Percentiles rank a stretch among this genome's conserved stretches.
phyloP scores from a whole-genome alignment of 2,797 vertebrate species.

The Chelon auratus region DNA sequence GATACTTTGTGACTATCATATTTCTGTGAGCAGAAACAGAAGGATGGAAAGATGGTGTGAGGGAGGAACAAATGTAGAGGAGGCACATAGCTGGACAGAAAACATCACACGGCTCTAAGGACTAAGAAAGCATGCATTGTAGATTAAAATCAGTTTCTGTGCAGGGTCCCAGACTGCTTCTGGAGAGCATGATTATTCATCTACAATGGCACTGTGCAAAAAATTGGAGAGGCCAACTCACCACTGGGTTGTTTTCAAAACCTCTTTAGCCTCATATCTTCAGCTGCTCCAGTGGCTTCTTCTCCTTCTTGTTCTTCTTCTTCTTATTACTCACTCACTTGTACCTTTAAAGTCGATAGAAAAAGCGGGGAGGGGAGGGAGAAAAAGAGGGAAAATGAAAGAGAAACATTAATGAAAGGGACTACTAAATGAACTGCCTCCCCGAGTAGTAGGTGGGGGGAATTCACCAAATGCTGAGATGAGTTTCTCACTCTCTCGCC shows the following conservation, averaged over 20 bases:
- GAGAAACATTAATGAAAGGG: conserved; percentile 83
- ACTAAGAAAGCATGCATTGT: conserved; percentile 4
- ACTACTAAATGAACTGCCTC: conserved; percentile 78
- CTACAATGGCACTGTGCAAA: conserved; percentile 45
- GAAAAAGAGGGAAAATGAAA: conserved; percentile 72
- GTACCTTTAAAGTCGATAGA: conserved; percentile 77
- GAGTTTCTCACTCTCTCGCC: conserved; percentile 51
- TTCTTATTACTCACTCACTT: conserved; percentile 52
- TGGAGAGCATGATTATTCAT: background rate
- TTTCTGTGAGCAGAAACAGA: conserved; percentile 3
- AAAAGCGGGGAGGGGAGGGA: conserved; percentile 33
- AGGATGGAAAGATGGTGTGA: conserved; percentile 11
- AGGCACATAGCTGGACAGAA: background rate
- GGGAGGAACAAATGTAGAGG: background rate
- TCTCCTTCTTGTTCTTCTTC: conserved; percentile 54
- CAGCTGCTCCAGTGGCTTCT: conserved; percentile 70
- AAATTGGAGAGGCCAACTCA: conserved; percentile 66
- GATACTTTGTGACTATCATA: conserved; percentile 3
- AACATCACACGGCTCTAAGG: background rate
- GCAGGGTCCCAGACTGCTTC: background rate
- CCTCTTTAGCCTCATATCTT: conserved; percentile 86
- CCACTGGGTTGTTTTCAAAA: conserved; percentile 83
- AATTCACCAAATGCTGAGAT: conserved; percentile 65
- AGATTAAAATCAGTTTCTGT: conserved; percentile 3
- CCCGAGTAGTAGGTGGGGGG: conserved; percentile 65